Conservation (phyloP, 1,140 invertebrate species). For the Calliopsis andreniformis region DNA sequence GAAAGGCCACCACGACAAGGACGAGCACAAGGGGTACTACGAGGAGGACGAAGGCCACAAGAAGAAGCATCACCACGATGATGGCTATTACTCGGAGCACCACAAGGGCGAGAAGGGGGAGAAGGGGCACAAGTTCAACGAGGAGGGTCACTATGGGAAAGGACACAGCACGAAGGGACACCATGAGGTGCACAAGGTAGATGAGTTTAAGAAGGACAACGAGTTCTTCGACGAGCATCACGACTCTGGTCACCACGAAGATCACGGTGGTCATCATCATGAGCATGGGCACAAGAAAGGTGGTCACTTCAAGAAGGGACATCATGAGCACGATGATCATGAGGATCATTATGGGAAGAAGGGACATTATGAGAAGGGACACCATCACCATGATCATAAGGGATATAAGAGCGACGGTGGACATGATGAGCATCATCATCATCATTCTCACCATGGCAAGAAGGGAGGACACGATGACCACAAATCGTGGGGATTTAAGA, state of each 20-base stretch:
- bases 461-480: conserved; percentile 69
- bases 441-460: conserved; percentile 67
- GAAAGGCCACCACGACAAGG: conserved; percentile 86
- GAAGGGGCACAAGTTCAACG: conserved; percentile 86
- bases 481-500: conserved; percentile 59
- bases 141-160: conserved; percentile 86
- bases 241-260: conserved; percentile 90
- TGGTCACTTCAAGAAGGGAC: conserved; percentile 88
- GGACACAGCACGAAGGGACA: conserved; percentile 86
- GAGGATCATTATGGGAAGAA: conserved; percentile 86
- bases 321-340: conserved; percentile 86
- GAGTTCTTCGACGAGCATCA: conserved; percentile 91
- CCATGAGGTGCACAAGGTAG: conserved; percentile 87
- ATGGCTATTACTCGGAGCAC: conserved; percentile 85
- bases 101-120: conserved; percentile 84
- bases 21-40: conserved; percentile 85
- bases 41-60: conserved; percentile 86
- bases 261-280: conserved; percentile 88
- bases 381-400: conserved; percentile 78
- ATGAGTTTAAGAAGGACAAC: conserved; percentile 88
- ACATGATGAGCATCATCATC: conserved; percentile 70
- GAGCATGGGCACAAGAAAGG: conserved; percentile 88
- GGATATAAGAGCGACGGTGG: conserved; percentile 76
- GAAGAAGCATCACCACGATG: conserved; percentile 86
- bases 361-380: conserved; percentile 81